These are phyloP conservation scores for Pyralis farinalis DNA, from an alignment of 2,888 invertebrate species.

Conservation along the genomic window DNA sequence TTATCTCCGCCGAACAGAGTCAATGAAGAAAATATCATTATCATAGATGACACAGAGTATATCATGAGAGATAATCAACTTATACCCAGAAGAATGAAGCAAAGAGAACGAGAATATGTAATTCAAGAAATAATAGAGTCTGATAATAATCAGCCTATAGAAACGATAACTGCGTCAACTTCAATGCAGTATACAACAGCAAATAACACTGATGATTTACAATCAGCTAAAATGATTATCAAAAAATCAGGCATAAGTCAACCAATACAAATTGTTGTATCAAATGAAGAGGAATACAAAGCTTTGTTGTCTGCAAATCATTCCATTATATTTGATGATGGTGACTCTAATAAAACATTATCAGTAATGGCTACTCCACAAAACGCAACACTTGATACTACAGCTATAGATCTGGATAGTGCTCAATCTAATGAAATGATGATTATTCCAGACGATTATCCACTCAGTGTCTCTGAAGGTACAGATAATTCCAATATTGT, in stretches of 20 bases:
- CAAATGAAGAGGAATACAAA: constrained; percentile 75
- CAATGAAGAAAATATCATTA: constrained; percentile 56
- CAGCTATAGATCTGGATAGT: constrained; percentile 62
- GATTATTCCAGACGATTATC: constrained; percentile 82
- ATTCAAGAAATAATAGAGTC: constrained; percentile 42
- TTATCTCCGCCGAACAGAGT: constrained; percentile 21
- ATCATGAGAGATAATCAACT: constrained; percentile 66
- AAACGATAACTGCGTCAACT: constrained; percentile 37
- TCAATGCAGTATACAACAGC: constrained; percentile 46
- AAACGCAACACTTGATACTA: constrained; percentile 38
- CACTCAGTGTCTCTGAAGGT: constrained; percentile 75
- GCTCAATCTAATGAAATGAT: constrained; percentile 82
- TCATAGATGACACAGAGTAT: constrained; percentile 82
- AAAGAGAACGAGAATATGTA: constrained; percentile 36
- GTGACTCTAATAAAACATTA: constrained; percentile 56
- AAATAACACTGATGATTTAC: constrained; percentile 34
- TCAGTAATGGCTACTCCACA: constrained; percentile 57
- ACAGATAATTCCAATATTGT: constrained; percentile 82
- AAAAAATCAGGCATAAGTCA: constrained; percentile 55
- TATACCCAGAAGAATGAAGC: constrained; percentile 40
- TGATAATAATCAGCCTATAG: constrained; percentile 36
- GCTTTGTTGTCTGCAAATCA: constrained; percentile 66
- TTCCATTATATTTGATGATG: constrained; percentile 66
- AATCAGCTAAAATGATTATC: constrained; percentile 43
- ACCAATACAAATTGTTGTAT: constrained; percentile 72